These are phyloP conservation scores for Megaceryle torquata DNA, from an alignment of 2,113 vertebrate genomes.

Conservation along the genomic window DNA sequence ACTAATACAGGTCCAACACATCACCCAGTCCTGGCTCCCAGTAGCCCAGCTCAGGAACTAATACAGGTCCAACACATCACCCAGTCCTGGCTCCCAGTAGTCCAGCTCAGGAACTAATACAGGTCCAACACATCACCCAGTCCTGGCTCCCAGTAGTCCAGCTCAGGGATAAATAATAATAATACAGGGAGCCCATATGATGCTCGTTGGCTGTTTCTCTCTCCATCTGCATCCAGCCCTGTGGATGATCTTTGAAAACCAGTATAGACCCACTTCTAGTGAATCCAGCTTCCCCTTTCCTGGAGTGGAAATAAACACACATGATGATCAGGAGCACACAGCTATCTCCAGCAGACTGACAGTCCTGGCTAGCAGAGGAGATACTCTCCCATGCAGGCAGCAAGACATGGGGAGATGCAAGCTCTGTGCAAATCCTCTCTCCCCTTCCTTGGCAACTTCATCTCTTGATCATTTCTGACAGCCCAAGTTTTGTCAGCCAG, in stretches of 20 bases:
- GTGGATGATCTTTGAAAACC: not conserved
- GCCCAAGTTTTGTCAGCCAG: slow-evolving; percentile 17
- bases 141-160: not conserved
- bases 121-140: not conserved
- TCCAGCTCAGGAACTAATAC: not conserved
- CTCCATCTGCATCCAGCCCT: not conserved
- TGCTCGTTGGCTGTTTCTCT: not conserved
- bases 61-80: not conserved
- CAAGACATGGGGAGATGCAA: not conserved
- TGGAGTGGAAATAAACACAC: not conserved
- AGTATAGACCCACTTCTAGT: rapidly evolving
- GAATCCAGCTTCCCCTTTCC: not conserved
- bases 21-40: not conserved
- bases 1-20: not conserved
- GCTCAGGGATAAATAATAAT: not conserved
- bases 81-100: not conserved
- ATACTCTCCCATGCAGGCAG: not conserved
- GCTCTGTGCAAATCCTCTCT: not conserved
- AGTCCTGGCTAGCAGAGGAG: not conserved
- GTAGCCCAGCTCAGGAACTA: not conserved
- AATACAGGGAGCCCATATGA: not conserved
- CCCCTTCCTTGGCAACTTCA: not conserved
- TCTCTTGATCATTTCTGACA: slow-evolving; percentile 13
- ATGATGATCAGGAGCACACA: rapidly evolving
- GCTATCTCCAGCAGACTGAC: not conserved